phyloP scores from a whole-genome alignment of 1,140 invertebrate species.

The Conus betulinus region DNA sequence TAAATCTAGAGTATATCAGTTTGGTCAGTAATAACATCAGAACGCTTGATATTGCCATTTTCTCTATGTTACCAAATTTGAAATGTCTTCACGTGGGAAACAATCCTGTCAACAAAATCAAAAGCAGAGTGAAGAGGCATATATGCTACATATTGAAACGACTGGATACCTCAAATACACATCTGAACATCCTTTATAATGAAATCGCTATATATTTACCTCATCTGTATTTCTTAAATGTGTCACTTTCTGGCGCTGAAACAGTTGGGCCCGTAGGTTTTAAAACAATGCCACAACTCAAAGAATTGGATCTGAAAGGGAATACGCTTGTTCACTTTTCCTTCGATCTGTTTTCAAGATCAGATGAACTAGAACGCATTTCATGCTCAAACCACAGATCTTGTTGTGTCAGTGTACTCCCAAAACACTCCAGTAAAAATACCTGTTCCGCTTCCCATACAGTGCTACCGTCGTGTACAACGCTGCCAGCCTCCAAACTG shows the following conservation, averaged over 20 bases:
- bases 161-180: background rate
- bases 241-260: background rate
- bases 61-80: too few species aligned
- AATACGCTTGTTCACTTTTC: background rate
- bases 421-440: background rate
- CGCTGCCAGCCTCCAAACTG: background rate
- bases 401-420: background rate
- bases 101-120: too few species aligned
- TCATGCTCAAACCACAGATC: background rate
- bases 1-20: too few species aligned
- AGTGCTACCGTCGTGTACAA: background rate
- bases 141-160: too few species aligned
- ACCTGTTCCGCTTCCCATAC: background rate
- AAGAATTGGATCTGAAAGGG: background rate
- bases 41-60: too few species aligned
- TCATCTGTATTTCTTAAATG: background rate
- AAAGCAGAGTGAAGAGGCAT: too few species aligned
- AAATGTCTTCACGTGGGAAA: too few species aligned
- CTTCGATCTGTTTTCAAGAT: background rate
- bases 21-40: too few species aligned
- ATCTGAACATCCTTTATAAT: background rate
- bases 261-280: background rate
- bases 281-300: background rate
- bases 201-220: conserved; percentile 18
- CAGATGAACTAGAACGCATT: background rate